phyloP scores from a whole-genome alignment of 2,113 vertebrate genomes.

The Amazona guildingii region DNA sequence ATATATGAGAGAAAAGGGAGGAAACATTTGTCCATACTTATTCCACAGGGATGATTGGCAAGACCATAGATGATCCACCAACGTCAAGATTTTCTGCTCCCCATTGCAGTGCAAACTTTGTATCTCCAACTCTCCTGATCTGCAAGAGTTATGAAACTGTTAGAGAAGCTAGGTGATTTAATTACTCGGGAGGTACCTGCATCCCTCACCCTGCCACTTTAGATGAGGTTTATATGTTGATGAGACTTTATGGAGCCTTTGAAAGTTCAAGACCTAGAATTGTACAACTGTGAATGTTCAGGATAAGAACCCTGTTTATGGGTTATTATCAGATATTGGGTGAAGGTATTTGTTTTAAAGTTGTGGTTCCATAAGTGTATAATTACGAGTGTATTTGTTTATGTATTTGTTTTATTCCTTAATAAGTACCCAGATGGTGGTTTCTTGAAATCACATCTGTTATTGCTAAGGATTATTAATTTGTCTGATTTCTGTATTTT shows the following conservation, averaged over 20 bases:
- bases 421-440: neutral
- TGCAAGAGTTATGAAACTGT: neutral
- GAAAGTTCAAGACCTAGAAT: neutral
- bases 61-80: neutral
- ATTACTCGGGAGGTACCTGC: neutral
- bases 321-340: neutral
- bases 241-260: neutral
- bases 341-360: neutral
- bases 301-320: fast-evolving
- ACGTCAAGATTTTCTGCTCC: neutral
- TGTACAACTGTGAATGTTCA: neutral
- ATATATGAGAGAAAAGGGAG: neutral
- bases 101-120: fast-evolving
- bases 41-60: neutral
- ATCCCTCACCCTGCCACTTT: neutral
- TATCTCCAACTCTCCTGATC: neutral
- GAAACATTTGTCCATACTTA: neutral
- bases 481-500: neutral
- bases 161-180: neutral
- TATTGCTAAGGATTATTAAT: neutral
- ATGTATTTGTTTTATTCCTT: neutral
- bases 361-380: neutral
- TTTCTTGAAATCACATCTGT: neutral
- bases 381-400: neutral
- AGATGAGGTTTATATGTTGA: neutral